These are phyloP conservation scores for Bicyclus anynana DNA, from an alignment of 1,140 invertebrate genomes.

Conservation along the genomic window DNA sequence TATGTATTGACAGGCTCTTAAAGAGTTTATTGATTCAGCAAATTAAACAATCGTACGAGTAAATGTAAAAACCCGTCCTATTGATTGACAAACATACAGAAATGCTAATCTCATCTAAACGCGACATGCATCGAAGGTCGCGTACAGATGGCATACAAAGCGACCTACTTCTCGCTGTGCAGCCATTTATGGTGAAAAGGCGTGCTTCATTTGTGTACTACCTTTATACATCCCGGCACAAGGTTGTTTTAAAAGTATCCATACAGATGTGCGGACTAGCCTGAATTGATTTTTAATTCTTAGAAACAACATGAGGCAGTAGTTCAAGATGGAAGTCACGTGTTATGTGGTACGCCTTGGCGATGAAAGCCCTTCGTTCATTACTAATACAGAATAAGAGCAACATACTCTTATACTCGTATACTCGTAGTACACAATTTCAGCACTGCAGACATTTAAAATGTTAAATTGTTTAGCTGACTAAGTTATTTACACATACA, in stretches of 20 bases:
- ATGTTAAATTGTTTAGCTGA: no score
- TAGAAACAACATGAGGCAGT: no score
- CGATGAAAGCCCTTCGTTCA: no score
- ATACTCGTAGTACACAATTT: no score
- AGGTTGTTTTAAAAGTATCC: conserved; percentile 4
- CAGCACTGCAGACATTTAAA: no score
- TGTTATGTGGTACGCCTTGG: no score
- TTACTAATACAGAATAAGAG: no score
- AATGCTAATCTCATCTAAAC: conserved; percentile 6
- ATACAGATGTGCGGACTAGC: not conserved
- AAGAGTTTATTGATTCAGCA: not conserved
- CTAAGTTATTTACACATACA: no score
- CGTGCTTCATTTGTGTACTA: conserved; percentile 5
- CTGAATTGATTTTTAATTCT: no score
- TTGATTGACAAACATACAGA: not conserved
- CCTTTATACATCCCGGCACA: conserved; percentile 1
- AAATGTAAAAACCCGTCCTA: not conserved
- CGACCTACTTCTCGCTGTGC: conserved; percentile 19
- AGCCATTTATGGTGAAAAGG: conserved; percentile 28
- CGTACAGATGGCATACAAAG: conserved; percentile 14
- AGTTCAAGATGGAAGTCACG: no score
- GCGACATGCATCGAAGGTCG: conserved; percentile 13
- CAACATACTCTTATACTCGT: no score
- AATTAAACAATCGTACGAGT: not conserved
- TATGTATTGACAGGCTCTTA: no score